phyloP scores from a whole-genome alignment of 2,888 invertebrate genomes.

The Drosophila eohydei region DNA sequence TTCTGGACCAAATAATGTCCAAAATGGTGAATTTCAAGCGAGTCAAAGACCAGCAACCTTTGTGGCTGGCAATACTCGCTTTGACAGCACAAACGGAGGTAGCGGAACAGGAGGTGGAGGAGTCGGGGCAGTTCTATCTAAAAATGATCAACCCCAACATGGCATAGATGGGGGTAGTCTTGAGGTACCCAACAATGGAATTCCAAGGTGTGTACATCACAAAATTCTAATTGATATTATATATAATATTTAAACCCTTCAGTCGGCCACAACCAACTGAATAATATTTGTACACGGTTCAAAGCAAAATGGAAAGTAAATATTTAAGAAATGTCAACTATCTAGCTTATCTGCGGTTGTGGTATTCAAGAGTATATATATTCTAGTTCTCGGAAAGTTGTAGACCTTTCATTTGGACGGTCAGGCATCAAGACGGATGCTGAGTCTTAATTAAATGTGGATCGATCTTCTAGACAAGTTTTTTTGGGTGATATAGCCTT shows the following conservation, averaged over 20 bases:
- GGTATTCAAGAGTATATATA: not conserved
- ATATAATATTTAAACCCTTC: no score
- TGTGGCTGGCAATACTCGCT: slow-evolving; percentile 49
- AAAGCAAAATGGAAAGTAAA: not conserved
- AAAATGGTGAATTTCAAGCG: slow-evolving; percentile 84
- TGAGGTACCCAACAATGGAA: slow-evolving; percentile 82
- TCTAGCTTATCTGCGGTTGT: not conserved
- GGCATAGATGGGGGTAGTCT: slow-evolving; percentile 80
- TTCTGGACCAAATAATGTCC: slow-evolving; percentile 77
- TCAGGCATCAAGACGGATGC: no score
- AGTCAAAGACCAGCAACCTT: slow-evolving; percentile 60
- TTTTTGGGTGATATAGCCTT: no score
- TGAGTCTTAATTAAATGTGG: no score
- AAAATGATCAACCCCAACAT: slow-evolving; percentile 48
- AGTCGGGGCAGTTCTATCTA: slow-evolving; percentile 16
- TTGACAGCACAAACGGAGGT: slow-evolving; percentile 77
- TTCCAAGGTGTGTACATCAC: slow-evolving; percentile 79
- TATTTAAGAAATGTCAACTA: no score
- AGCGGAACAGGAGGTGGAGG: not conserved
- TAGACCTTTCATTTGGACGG: not conserved
- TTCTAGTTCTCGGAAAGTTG: not conserved
- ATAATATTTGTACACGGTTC: not conserved
- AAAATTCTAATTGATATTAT: not conserved
- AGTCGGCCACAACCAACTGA: not conserved
- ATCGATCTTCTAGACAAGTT: no score